Evolutionary conservation across 2,888 invertebrate genomes (phyloP), one percentile per base, ranked within the genome.

Genomic region (Parnassius glacialis): DNA sequence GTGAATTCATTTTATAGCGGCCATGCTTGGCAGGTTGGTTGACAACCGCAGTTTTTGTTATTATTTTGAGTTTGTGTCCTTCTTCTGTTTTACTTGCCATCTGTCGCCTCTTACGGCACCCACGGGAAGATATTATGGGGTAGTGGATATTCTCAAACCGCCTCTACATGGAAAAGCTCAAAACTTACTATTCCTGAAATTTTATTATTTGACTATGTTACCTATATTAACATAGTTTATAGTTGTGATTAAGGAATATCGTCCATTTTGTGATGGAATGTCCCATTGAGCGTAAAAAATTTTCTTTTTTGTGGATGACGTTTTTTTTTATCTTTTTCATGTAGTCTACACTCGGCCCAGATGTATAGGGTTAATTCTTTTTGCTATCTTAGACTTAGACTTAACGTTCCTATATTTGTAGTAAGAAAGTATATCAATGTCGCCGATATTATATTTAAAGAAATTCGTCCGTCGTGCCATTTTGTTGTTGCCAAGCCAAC

Each of bases 321-420:
- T 54, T 64, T 61, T 52, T 56, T 41, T 41, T 20, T 59, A 43
- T 9, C 52, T 41, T 45, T 20, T 45, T 12, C 12, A 12, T 7
- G 16, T 54, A 13, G 61, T 56, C 20, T 61, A 25, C 25, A 12
- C 13, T 52, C 45, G 25, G 11, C 5, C 57, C 55, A 52, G 34
- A 66, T 50, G 57, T 47, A 59, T 12, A 61, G 57, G 41, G 47
- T 64, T 53, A 64, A 51, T 47, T 52, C 34, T 61, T 20, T 61
- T 52, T 54, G 48, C 59, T 57, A 54, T 61, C 61, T 41, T 71
- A 69, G 68, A 59, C 55, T 83, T 82, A 83, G 81, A 72, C 71
- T 77, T 76, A 79, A 76, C 80, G 88, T 89, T 89, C 88, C 88
- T 89, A 87, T 85, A 79, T 70, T 78, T 79, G 69, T 72, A 74